Conservation (phyloP, 2,113 vertebrate species). For the Brienomyrus brachyistius region DNA sequence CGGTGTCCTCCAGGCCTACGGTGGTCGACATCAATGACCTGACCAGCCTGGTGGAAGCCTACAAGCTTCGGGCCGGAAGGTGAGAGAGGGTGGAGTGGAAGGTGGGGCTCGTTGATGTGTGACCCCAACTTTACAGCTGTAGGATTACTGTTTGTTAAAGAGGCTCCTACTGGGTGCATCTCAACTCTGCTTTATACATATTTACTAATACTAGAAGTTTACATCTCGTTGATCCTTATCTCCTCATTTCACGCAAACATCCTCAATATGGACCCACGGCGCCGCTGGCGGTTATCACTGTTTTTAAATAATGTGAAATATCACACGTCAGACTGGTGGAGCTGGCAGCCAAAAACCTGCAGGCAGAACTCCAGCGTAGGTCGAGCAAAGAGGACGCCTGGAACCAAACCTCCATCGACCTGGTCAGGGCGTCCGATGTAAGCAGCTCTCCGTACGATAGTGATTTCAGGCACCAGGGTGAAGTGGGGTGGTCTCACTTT, state of each 20-base stretch:
- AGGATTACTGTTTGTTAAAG: neutral
- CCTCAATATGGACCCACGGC: neutral
- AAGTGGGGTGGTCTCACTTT: neutral
- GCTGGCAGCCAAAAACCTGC: constrained; percentile 77
- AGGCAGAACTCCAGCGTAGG: constrained; percentile 69
- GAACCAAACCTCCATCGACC: constrained; percentile 85
- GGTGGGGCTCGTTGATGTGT: neutral
- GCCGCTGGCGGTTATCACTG: neutral
- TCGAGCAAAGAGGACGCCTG: constrained; percentile 83
- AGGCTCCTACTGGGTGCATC: neutral
- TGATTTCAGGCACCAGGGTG: neutral
- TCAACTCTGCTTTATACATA: neutral
- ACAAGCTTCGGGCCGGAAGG: constrained; percentile 80
- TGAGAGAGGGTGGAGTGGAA: constrained; percentile 43
- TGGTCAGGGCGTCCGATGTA: constrained; percentile 88
- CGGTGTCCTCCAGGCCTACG: constrained; percentile 61
- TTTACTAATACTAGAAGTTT: neutral
- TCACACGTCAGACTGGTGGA: constrained; percentile 72
- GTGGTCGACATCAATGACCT: constrained; percentile 68
- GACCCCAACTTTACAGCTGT: neutral
- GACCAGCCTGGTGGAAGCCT: constrained; percentile 71
- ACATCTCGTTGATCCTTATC: neutral
- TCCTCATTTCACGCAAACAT: neutral
- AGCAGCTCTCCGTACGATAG: constrained; percentile 30
- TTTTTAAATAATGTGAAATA: neutral